Evolutionary conservation across 2,113 vertebrate genomes (phyloP).

Genomic region (Apaloderma vittatum): DNA sequence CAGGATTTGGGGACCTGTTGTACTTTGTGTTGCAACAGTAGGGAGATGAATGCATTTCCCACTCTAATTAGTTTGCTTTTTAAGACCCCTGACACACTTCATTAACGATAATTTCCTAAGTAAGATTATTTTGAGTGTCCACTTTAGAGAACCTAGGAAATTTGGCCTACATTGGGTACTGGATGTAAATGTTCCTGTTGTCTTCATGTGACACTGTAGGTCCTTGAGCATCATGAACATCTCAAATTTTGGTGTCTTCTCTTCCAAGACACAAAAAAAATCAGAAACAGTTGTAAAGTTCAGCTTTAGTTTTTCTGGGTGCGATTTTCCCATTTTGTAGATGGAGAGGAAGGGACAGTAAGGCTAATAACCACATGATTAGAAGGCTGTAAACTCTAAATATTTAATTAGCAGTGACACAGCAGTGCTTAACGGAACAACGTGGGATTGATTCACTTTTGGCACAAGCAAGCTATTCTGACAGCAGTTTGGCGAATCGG

Average conservation of each 20-base stretch:
- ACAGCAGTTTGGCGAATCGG: conserved; percentile 2
- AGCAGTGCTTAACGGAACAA: not conserved
- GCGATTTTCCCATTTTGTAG: not conserved
- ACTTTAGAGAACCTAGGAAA: not conserved
- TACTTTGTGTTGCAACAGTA: not conserved
- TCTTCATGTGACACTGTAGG: not conserved
- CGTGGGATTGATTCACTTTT: not conserved
- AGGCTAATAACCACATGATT: not conserved
- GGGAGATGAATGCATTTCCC: not conserved
- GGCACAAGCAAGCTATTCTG: conserved; percentile 32
- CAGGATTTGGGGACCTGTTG: not conserved
- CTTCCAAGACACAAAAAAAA: not conserved
- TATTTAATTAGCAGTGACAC: conserved; percentile 11
- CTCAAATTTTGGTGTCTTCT: not conserved
- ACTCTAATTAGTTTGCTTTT: not conserved
- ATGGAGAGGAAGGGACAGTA: not conserved
- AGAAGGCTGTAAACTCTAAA: not conserved
- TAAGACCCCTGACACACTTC: not conserved
- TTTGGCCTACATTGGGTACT: not conserved
- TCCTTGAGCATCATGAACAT: not conserved
- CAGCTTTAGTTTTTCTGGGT: not conserved
- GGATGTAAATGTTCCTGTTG: not conserved
- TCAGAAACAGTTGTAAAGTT: not conserved
- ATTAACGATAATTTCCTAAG: not conserved
- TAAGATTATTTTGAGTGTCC: not conserved